Evolutionary conservation across 2,888 invertebrate species (phyloP).

Genomic region (Villa cingulata): DNA sequence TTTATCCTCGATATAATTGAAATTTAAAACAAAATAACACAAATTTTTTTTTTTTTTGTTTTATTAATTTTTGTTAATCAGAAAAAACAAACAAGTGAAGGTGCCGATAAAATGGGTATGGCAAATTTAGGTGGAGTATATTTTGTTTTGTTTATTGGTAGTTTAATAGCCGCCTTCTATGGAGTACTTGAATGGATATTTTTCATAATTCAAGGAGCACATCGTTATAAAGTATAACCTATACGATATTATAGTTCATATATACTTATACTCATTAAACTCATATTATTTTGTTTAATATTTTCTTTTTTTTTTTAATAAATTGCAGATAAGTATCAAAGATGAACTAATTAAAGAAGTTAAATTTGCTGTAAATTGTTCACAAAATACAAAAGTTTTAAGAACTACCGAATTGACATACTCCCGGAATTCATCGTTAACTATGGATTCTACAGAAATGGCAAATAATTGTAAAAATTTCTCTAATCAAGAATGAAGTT

Average conservation of each 20-base stretch:
- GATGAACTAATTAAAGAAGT: conserved; percentile 4
- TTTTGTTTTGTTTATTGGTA: conserved; percentile 43
- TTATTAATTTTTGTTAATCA: no score
- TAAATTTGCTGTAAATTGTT: conserved; percentile 7
- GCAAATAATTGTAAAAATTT: neutral
- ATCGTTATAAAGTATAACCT: conserved; percentile 19
- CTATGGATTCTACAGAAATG: conserved; percentile 1
- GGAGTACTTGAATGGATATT: conserved; percentile 30
- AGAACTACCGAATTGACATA: neutral
- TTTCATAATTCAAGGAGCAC: conserved; percentile 7
- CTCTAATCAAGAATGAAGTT: neutral
- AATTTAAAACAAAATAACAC: conserved; percentile 15
- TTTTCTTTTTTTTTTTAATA: neutral
- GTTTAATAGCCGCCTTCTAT: conserved; percentile 28
- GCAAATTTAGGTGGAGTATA: conserved; percentile 54
- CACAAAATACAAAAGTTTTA: conserved; percentile 5
- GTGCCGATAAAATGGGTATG: conserved; percentile 42
- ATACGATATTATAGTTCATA: neutral
- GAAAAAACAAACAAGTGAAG: conserved; percentile 24
- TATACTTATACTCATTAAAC: no score
- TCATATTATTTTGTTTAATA: neutral
- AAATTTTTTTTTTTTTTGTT: no score
- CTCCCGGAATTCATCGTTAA: conserved; percentile 4
- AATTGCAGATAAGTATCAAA: conserved; percentile 1
- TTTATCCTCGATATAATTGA: conserved; percentile 33